phyloP scores from a whole-genome alignment of 92 coral and sea anemone genomes.

The Heteractis magnifica region DNA sequence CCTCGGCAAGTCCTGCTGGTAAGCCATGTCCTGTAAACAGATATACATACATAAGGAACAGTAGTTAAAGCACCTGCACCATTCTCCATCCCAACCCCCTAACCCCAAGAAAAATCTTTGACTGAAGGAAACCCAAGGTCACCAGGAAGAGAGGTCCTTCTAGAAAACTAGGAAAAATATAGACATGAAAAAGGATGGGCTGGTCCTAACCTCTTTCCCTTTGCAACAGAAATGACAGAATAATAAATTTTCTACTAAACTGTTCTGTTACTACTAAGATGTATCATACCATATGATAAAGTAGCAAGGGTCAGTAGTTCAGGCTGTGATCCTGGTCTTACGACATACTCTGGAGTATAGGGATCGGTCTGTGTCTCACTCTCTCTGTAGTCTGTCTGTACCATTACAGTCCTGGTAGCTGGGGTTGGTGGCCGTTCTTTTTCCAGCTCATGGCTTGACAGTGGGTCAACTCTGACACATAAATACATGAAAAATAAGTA shows the following conservation, averaged over 20 bases:
- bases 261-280: background rate
- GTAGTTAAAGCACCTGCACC: background rate
- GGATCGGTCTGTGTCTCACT: conserved; percentile 99
- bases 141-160: too few species aligned
- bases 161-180: too few species aligned
- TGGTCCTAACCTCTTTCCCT: too few species aligned
- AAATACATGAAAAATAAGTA: background rate
- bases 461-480: conserved; percentile 65
- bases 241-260: background rate
- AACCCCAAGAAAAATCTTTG: too few species aligned
- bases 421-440: conserved; percentile 87
- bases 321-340: conserved; percentile 96
- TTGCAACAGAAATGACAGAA: too few species aligned
- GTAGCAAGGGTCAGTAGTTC: conserved; percentile 93
- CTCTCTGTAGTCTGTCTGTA: conserved; percentile 98
- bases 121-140: too few species aligned
- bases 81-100: too few species aligned
- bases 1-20: conserved; percentile 98
- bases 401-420: conserved; percentile 88
- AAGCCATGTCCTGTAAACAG: conserved; percentile 81
- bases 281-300: conserved; percentile 75
- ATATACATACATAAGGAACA: background rate
- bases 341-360: conserved; percentile 96
- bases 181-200: too few species aligned
- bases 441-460: conserved; percentile 63